phyloP scores from a whole-genome alignment of 2,888 invertebrate species.

The Cyclophora punctaria region DNA sequence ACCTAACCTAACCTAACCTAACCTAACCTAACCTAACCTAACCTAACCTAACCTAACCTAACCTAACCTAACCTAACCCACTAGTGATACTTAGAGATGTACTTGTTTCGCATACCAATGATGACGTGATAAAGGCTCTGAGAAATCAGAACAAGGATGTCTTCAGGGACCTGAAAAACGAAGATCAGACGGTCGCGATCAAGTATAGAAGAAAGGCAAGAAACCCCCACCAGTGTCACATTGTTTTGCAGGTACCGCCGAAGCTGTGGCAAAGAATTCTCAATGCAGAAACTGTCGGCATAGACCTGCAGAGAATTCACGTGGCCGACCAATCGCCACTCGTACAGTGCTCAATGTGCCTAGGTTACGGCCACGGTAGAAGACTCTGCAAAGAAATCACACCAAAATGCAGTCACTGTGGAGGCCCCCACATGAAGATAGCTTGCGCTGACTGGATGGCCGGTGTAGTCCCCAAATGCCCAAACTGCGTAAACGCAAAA shows the following conservation, averaged over 20 bases:
- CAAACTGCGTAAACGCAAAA: slow-evolving; percentile 1
- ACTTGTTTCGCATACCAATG: too few species aligned
- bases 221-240: too few species aligned
- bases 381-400: not conserved
- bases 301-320: not conserved
- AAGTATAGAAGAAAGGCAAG: too few species aligned
- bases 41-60: slow-evolving; percentile 5
- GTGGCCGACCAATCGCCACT: not conserved
- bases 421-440: slow-evolving; percentile 4
- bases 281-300: not conserved
- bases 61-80: too few species aligned
- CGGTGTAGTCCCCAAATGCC: not conserved
- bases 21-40: slow-evolving; percentile 7
- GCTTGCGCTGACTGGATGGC: slow-evolving; percentile 1
- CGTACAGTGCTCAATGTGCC: too few species aligned
- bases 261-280: too few species aligned
- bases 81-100: too few species aligned
- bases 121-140: too few species aligned
- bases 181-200: too few species aligned
- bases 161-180: too few species aligned
- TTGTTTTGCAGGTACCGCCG: too few species aligned
- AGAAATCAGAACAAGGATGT: too few species aligned
- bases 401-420: slow-evolving; percentile 6
- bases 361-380: not conserved
- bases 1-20: slow-evolving; percentile 8